Evolutionary conservation across 2,888 invertebrate species (phyloP).

Genomic region (Xestia c-nigrum): DNA sequence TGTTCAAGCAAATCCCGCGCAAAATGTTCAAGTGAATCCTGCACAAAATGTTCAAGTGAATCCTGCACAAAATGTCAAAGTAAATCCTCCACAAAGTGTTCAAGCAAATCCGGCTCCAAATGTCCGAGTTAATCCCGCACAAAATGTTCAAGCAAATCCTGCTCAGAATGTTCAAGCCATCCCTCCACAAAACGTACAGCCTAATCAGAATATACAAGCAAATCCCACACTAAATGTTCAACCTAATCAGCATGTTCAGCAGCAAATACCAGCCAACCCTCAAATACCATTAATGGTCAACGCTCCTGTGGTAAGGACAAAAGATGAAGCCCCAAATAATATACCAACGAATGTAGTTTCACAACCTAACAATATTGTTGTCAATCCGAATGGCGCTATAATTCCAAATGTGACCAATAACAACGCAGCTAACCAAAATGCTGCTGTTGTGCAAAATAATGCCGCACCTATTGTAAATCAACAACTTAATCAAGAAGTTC

Average conservation of each 20-base stretch:
- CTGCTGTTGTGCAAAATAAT: constrained; percentile 19
- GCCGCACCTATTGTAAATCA: constrained; percentile 3
- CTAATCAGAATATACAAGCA: not conserved
- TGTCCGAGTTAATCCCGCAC: not conserved
- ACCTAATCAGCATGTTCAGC: constrained; percentile 23
- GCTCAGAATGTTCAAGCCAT: not conserved
- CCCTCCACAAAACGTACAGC: not conserved
- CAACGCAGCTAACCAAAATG: constrained; percentile 8
- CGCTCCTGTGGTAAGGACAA: constrained; percentile 23
- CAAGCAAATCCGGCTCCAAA: not conserved
- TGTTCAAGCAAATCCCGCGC: constrained; percentile 3
- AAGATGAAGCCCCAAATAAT: constrained; percentile 38
- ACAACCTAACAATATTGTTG: constrained; percentile 24
- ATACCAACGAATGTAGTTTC: constrained; percentile 18
- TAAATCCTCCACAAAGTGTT: constrained; percentile 13
- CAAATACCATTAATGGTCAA: constrained; percentile 27
- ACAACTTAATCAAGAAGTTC: constrained; percentile 26
- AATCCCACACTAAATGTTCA: constrained; percentile 8
- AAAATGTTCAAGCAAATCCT: not conserved
- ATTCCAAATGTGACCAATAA: constrained; percentile 1
- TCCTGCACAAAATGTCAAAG: constrained; percentile 18
- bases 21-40: constrained; percentile 23
- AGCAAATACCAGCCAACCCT: constrained; percentile 22
- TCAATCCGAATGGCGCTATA: constrained; percentile 6
- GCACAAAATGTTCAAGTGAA: constrained; percentile 25